These are phyloP conservation scores for Melanotaenia nigrans DNA, from an alignment of 2,797 vertebrate species.

Conservation along the genomic window DNA sequence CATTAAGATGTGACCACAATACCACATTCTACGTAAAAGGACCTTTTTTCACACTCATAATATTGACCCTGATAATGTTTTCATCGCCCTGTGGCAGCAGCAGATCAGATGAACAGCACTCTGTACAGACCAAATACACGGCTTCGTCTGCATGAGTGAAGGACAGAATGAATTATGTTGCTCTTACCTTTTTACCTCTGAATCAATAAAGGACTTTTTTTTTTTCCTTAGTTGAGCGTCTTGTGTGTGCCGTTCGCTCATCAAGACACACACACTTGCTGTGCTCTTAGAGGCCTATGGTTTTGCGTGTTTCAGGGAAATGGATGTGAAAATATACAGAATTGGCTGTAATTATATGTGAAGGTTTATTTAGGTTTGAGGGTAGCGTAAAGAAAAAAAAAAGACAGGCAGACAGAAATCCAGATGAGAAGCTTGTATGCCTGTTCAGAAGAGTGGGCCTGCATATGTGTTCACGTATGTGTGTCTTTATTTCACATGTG, in stretches of 20 bases:
- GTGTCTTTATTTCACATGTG: slow-evolving; percentile 67
- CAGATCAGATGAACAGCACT: slow-evolving; percentile 62
- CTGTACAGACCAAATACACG: slow-evolving; percentile 63
- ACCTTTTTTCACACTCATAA: slow-evolving; percentile 73
- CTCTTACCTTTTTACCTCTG: slow-evolving; percentile 75
- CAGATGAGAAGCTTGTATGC: slow-evolving; percentile 67
- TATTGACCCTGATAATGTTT: slow-evolving; percentile 83
- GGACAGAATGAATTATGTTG: slow-evolving; percentile 70
- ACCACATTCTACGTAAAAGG: slow-evolving; percentile 72
- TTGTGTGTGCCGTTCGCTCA: slow-evolving; percentile 54
- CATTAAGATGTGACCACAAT: slow-evolving; percentile 70
- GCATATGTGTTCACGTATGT: slow-evolving; percentile 29
- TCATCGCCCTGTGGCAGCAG: slow-evolving; percentile 65
- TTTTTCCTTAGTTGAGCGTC: slow-evolving; percentile 40
- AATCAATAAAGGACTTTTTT: slow-evolving; percentile 78
- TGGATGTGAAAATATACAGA: slow-evolving; percentile 84
- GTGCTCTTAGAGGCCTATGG: slow-evolving; percentile 68
- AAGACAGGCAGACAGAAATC: slow-evolving; percentile 71
- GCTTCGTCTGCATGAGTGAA: slow-evolving; percentile 47
- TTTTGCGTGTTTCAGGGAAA: slow-evolving; percentile 76
- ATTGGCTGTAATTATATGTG: slow-evolving; percentile 82
- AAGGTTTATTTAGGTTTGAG: slow-evolving; percentile 85
- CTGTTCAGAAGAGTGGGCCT: slow-evolving; percentile 46
- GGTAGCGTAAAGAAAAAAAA: slow-evolving; percentile 67
- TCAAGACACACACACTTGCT: slow-evolving; percentile 52